Percentiles rank a stretch among this genome's conserved stretches.
phyloP scores from a whole-genome alignment of 1,140 invertebrate genomes.

The Drosophila hydei region DNA sequence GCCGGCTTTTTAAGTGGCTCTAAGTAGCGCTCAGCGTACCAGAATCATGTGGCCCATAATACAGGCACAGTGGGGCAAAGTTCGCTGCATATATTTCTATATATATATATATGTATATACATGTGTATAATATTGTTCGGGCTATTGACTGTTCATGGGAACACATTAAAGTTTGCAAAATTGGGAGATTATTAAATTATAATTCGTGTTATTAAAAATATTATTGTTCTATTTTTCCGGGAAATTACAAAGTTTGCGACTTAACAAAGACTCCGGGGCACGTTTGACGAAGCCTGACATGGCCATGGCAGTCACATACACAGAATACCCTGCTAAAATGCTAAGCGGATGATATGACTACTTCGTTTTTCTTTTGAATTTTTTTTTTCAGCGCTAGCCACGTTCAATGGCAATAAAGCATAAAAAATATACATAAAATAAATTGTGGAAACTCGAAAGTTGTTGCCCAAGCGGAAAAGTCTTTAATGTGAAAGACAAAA shows the following conservation, averaged over 20 bases:
- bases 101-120: background rate
- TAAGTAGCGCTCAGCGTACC: constrained; percentile 6
- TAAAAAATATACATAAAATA: constrained; percentile 19
- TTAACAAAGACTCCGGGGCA: too few species aligned
- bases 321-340: too few species aligned
- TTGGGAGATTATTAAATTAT: background rate
- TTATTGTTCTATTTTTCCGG: constrained; percentile 2
- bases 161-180: background rate
- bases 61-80: constrained; percentile 1
- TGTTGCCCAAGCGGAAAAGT: constrained; percentile 9
- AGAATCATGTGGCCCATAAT: background rate
- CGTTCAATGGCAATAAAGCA: constrained; percentile 8
- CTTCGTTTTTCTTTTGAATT: too few species aligned
- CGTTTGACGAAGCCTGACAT: too few species aligned
- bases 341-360: too few species aligned
- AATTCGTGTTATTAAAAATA: constrained; percentile 1
- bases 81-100: background rate
- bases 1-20: constrained; percentile 27
- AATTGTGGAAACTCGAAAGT: constrained; percentile 24
- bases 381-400: background rate
- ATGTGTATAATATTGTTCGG: background rate
- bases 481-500: constrained; percentile 22
- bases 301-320: too few species aligned
- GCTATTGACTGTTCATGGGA: background rate
- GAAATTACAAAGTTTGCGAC: constrained; percentile 3